A percentile compares a stretch with the other conserved stretches of the same genome.
phyloP scores from a whole-genome alignment of 2,888 invertebrate genomes.

The Omphaloscelis lunosa region DNA sequence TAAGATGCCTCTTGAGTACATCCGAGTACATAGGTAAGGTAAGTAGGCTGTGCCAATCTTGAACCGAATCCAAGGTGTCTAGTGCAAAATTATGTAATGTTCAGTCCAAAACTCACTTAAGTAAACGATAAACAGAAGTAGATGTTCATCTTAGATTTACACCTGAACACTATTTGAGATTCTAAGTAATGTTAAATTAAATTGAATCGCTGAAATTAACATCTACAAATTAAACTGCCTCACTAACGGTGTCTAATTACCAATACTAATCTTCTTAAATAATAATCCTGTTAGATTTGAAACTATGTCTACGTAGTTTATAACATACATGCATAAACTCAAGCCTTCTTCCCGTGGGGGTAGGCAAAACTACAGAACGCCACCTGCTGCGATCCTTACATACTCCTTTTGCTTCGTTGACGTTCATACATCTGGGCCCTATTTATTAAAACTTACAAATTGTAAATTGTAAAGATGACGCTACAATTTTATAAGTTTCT shows the following conservation, averaged over 20 bases:
- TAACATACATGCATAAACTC: too few relatives aligned
- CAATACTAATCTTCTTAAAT: not conserved
- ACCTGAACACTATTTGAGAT: not conserved
- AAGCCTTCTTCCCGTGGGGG: too few relatives aligned
- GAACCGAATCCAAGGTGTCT: not conserved
- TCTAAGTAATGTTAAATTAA: not conserved
- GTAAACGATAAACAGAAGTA: not conserved
- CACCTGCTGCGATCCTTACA: too few relatives aligned
- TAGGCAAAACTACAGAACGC: too few relatives aligned
- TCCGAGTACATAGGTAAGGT: not conserved
- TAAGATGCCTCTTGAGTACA: not conserved
- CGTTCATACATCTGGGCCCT: too few relatives aligned
- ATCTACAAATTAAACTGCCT: not conserved
- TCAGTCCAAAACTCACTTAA: too few relatives aligned
- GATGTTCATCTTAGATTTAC: not conserved
- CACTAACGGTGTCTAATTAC: not conserved
- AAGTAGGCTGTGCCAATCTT: not conserved
- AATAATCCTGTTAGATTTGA: not conserved
- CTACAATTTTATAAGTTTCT: too few relatives aligned
- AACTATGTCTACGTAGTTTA: too few relatives aligned
- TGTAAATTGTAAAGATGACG: too few relatives aligned
- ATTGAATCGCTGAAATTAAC: not conserved
- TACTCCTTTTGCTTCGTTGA: too few relatives aligned
- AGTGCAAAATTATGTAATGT: too few relatives aligned
- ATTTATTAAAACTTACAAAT: too few relatives aligned